These are phyloP conservation scores for Euphysa ruthae DNA, from an alignment of 30 jellyfish, hydroid and myxozoan species.

Conservation along the genomic window DNA sequence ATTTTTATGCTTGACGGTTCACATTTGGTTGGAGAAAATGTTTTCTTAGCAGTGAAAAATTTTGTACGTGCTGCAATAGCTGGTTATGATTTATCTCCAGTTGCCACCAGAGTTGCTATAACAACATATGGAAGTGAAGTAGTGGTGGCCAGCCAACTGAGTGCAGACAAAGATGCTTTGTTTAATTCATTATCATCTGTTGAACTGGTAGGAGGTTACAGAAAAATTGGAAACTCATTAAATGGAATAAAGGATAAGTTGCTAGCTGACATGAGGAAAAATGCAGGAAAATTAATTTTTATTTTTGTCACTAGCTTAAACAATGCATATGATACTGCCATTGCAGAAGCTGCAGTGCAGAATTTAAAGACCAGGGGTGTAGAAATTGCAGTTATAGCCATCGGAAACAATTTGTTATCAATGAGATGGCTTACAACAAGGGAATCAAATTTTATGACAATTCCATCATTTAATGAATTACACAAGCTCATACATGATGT, in stretches of 20 bases:
- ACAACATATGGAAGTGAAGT: neutral
- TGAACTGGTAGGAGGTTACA: conserved; percentile 30
- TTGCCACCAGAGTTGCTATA: conserved; percentile 10
- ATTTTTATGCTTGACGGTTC: conserved; percentile 68
- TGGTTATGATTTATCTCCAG: conserved; percentile 36
- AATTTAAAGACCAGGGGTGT: neutral
- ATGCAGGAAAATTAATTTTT: conserved; percentile 29
- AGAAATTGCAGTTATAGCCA: conserved; percentile 30
- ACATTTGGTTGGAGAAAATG: neutral
- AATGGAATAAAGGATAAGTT: neutral
- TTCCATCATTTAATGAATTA: neutral
- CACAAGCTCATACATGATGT: conserved; percentile 20
- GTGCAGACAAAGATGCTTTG: neutral
- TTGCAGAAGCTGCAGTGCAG: neutral
- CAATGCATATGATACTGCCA: neutral
- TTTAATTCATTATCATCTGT: neutral
- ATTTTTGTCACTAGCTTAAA: conserved; percentile 16
- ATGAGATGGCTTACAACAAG: neutral
- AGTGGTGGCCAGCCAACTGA: neutral
- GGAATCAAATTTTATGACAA: conserved; percentile 1
- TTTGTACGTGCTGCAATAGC: conserved; percentile 18
- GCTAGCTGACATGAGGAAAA: neutral
- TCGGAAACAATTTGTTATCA: neutral
- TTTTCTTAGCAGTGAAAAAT: conserved; percentile 30
- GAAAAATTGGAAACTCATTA: conserved; percentile 23